phyloP scores from a whole-genome alignment of 2,888 invertebrate species.

The Heliothis peltigera region DNA sequence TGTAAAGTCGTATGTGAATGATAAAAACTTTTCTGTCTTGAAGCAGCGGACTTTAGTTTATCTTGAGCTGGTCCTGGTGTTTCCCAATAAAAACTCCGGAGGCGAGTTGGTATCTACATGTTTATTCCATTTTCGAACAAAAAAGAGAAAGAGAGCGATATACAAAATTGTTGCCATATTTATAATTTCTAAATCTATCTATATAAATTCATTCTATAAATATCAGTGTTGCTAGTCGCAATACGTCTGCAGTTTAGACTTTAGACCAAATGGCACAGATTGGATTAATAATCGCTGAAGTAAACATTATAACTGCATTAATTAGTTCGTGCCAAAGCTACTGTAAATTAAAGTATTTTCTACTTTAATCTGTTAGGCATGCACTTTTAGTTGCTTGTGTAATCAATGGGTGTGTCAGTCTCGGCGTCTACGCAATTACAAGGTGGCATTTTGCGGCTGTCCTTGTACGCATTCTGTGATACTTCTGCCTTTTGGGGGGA shows the following conservation, averaged over 20 bases:
- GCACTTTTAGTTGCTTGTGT: conserved; percentile 31
- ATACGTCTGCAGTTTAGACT: no score
- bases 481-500: conserved; percentile 35
- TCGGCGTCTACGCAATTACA: conserved; percentile 46
- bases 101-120: no score
- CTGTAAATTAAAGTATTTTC: conserved; percentile 5
- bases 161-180: no score
- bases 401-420: conserved; percentile 58
- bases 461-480: conserved; percentile 60
- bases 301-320: background rate
- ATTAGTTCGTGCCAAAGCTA: background rate
- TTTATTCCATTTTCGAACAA: conserved; percentile 20
- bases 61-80: no score
- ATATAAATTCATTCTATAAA: no score
- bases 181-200: no score
- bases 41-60: no score
- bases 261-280: background rate
- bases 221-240: no score
- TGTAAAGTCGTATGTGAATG: no score
- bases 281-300: background rate
- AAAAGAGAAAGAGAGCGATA: no score
- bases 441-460: conserved; percentile 52
- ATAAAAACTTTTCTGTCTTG: no score
- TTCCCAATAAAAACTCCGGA: no score
- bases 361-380: background rate